Base-by-base conservation (phyloP, 2,888 invertebrate genomes). In the Dryomyza anilis region DNA sequence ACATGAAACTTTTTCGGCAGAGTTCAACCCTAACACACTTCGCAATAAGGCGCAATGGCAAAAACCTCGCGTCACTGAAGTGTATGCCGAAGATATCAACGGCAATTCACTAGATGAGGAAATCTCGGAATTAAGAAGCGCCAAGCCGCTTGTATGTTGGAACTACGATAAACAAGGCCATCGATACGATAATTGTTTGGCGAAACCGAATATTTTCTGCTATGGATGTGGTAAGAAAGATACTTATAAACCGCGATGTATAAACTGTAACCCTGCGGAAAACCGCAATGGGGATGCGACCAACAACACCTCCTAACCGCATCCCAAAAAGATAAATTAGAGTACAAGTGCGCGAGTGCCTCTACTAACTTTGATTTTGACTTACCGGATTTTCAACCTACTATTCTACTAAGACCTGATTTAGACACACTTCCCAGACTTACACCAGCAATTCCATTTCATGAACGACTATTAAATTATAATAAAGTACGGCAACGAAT, bases 171-270 rank as follows among this genome's bases (percentile, higher is more conserved):
- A 46, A 21, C 46, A 46, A 19, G 46, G 46, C 19, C 46, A 46
- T 21, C 46, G 46, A 14, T 46, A 46, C 19, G 46, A 46, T 21
- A 19, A 46, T 46, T 46, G 46, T 21, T 21, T 46, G 19, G 50
- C 21, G 25, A 6, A 10, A 25, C 23, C 25, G 12, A 50, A 50
- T 25, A 25, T 50, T 12, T 50, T 50, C 50, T 50, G 50, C 25
- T 50, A 25, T 14, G 50, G 50, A 14, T 50, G 50, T 25, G 50
- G 50, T 8, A 50, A 50, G 27, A 50, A 50, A 16, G 50, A 50
- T 14, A 27, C 27, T 12, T 50, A 25, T 50, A 50, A 50, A 8
- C 25, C 50, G 25, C 21, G 12, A 23, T 50, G 50, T 27, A 25
- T 12, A 16, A 10, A 16, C 19, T 46, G 46, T 46, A 19, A 19